Percentiles rank a stretch among this genome's conserved stretches.
Evolutionary conservation across 2,888 invertebrate species (phyloP).

Genomic region (Heliconius ismenius): DNA sequence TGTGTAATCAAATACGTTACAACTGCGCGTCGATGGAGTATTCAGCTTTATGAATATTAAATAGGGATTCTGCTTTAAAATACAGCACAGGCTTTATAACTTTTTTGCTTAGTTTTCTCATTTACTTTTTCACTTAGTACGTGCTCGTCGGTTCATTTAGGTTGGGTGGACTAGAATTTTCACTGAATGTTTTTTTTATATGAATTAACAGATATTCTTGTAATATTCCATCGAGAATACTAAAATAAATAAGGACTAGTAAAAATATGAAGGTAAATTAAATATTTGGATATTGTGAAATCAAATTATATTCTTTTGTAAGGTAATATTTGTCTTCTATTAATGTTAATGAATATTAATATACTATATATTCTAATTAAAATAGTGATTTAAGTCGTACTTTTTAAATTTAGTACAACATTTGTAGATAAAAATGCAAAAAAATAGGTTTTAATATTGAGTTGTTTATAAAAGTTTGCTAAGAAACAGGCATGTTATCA

Average conservation of each 20-base stretch:
- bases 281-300: not conserved
- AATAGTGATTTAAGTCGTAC: too few relatives aligned
- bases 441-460: not conserved
- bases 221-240: not conserved
- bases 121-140: not conserved
- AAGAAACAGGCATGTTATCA: not conserved
- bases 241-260: not conserved
- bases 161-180: not conserved
- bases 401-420: not conserved
- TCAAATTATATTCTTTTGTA: not conserved
- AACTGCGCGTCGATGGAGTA: not conserved
- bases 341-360: too few relatives aligned
- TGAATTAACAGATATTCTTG: not conserved
- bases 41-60: not conserved
- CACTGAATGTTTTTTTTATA: not conserved
- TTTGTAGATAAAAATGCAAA: not conserved
- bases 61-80: not conserved
- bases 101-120: constrained; percentile 4
- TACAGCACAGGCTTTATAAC: not conserved
- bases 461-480: not conserved
- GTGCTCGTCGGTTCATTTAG: not conserved
- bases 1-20: not conserved
- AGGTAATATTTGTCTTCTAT: not conserved
- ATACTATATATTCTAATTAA: too few relatives aligned
- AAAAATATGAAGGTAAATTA: not conserved